A percentile compares a stretch with the other conserved stretches of the same genome.
Evolutionary conservation across 2,797 vertebrate species (phyloP).

Genomic region (Falco peregrinus): DNA sequence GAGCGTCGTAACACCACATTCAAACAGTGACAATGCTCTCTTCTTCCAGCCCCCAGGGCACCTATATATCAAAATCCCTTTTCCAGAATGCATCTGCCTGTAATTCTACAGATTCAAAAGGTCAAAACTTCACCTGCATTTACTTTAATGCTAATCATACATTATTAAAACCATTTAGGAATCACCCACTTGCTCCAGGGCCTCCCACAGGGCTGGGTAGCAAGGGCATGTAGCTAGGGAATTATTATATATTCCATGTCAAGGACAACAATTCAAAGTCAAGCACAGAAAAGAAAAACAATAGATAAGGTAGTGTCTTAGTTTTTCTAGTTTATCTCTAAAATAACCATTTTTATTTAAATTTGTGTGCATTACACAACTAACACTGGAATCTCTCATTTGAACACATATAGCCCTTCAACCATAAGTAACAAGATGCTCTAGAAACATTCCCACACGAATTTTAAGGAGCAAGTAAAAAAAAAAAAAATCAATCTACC

Average conservation of each 20-base stretch:
- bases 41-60: not conserved
- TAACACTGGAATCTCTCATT: not conserved
- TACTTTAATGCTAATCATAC: conserved; percentile 10
- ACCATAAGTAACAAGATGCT: not conserved
- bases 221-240: not conserved
- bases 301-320: not conserved
- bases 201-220: not conserved
- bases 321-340: not conserved
- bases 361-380: not conserved
- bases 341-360: not conserved
- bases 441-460: not conserved
- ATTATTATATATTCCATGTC: not conserved
- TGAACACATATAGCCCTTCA: not conserved
- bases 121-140: conserved; percentile 16
- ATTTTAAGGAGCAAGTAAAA: not conserved
- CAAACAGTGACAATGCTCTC: not conserved
- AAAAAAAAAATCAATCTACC: not conserved
- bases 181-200: not conserved
- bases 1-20: fast-evolving
- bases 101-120: conserved; percentile 9
- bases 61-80: not conserved
- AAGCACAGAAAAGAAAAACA: not conserved
- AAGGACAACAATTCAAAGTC: conserved; percentile 38
- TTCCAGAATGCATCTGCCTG: not conserved
- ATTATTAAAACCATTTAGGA: conserved; percentile 37